phyloP scores from a whole-genome alignment of 2,797 vertebrate species.

The Rhinoraja longicauda region DNA sequence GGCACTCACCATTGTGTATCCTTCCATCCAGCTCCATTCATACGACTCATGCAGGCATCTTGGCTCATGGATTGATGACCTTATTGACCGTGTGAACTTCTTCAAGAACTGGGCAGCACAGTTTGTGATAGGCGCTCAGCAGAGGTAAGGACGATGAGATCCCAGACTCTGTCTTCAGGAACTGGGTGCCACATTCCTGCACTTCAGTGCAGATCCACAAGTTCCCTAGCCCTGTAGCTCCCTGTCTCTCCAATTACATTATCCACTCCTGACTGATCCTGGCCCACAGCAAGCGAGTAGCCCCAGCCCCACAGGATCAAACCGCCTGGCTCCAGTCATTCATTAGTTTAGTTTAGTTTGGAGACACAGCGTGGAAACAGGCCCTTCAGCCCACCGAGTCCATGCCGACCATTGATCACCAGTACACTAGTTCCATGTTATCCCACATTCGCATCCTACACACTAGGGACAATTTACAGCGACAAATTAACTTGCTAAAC shows the following conservation, averaged over 20 bases:
- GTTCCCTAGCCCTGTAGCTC: background rate
- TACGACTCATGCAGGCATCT: slow-evolving; percentile 51
- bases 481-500: too few species aligned
- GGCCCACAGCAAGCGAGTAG: too few species aligned
- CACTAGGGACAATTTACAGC: too few species aligned
- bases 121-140: slow-evolving; percentile 43
- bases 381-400: too few species aligned
- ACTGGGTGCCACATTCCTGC: too few species aligned
- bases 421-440: too few species aligned
- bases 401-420: too few species aligned
- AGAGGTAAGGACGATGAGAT: slow-evolving; percentile 45
- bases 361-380: too few species aligned
- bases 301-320: too few species aligned
- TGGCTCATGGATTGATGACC: slow-evolving; percentile 53
- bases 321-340: too few species aligned
- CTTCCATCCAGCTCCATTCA: slow-evolving; percentile 47
- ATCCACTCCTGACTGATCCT: background rate
- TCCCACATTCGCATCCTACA: too few species aligned
- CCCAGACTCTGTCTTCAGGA: background rate
- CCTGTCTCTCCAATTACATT: background rate
- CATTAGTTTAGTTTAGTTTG: too few species aligned
- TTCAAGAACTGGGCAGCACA: slow-evolving; percentile 54
- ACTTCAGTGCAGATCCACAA: background rate
- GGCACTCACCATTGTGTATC: slow-evolving; percentile 28
- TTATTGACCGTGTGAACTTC: slow-evolving; percentile 52